These are phyloP conservation scores for Drosophila mercatorum DNA, from an alignment of 2,888 invertebrate species.

Conservation along the genomic window DNA sequence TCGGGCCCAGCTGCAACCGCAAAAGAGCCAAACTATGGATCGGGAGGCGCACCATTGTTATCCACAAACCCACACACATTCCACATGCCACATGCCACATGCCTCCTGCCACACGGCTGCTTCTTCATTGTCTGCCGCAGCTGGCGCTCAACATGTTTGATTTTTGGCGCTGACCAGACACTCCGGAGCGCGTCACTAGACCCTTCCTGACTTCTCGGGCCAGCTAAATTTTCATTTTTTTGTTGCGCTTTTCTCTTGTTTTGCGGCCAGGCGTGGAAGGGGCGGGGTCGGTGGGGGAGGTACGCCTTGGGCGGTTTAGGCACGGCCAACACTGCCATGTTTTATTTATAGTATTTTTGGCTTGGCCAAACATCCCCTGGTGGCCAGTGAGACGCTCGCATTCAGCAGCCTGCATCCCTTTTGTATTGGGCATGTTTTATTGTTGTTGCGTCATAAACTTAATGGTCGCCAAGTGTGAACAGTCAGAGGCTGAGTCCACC, in stretches of 20 bases:
- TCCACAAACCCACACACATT: conserved; percentile 54
- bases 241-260: conserved; percentile 41
- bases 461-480: conserved; percentile 78
- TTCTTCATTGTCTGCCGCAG: conserved; percentile 66
- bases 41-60: conserved; percentile 67
- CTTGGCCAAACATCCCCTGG: conserved; percentile 69
- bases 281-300: not conserved
- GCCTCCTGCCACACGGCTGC: conserved; percentile 34
- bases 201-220: conserved; percentile 57
- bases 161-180: conserved; percentile 64
- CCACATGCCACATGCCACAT: conserved; percentile 34
- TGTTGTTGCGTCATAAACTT: conserved; percentile 80
- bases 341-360: conserved; percentile 73
- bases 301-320: not conserved
- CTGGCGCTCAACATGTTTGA: conserved; percentile 65
- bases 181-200: conserved; percentile 14
- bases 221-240: conserved; percentile 29
- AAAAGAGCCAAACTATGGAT: conserved; percentile 66
- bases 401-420: conserved; percentile 43
- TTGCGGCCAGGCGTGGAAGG: not conserved
- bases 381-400: conserved; percentile 52
- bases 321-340: conserved; percentile 62
- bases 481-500: conserved; percentile 32
- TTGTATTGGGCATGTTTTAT: conserved; percentile 67
- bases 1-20: conserved; percentile 67